These are phyloP conservation scores for Actinernus sp. DNA, from an alignment of 92 coral and sea anemone species.

Conservation along the genomic window DNA sequence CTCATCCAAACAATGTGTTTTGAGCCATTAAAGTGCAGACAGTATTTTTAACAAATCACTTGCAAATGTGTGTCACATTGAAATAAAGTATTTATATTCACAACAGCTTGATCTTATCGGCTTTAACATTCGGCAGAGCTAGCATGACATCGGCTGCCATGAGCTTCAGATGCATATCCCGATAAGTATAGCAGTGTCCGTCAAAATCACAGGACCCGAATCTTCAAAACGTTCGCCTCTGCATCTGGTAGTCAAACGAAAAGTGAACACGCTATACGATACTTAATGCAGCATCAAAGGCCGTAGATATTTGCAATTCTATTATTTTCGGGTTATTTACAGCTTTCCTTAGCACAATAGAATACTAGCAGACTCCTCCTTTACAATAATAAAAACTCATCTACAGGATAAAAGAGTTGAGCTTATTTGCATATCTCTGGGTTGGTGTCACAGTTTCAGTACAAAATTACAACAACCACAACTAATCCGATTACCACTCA, in stretches of 20 bases:
- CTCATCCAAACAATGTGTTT: background rate
- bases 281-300: background rate
- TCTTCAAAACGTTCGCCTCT: no score
- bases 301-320: slow-evolving; percentile 22
- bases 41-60: background rate
- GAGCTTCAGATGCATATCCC: background rate
- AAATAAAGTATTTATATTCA: slow-evolving; percentile 37
- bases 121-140: background rate
- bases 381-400: slow-evolving; percentile 10
- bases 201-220: background rate
- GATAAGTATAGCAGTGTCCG: background rate
- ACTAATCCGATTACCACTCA: slow-evolving; percentile 35
- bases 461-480: slow-evolving; percentile 7
- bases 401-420: background rate
- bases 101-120: slow-evolving; percentile 32
- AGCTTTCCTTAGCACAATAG: slow-evolving; percentile 17
- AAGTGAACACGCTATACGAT: no score
- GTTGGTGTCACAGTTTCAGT: slow-evolving; percentile 15
- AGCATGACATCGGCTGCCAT: slow-evolving; percentile 4
- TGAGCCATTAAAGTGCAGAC: background rate
- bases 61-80: slow-evolving; percentile 22
- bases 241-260: no score
- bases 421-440: slow-evolving; percentile 34
- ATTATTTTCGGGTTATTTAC: slow-evolving; percentile 27
- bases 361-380: slow-evolving; percentile 43